Evolutionary conservation across 2,888 invertebrate genomes (phyloP).

Genomic region (Hesperia comma): DNA sequence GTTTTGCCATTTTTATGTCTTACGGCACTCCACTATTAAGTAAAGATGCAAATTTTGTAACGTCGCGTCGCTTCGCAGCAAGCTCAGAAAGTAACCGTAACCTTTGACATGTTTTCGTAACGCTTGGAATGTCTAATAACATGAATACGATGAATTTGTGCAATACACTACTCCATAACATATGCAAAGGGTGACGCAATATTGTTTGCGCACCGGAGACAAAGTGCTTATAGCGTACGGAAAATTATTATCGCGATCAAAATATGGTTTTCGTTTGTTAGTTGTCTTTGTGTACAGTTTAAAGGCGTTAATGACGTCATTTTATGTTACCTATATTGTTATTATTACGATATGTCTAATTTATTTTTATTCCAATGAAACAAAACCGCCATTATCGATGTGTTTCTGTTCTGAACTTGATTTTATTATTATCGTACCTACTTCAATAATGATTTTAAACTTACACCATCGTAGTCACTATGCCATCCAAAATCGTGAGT

Average conservation of each 20-base stretch:
- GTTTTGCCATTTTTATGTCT: too few relatives aligned
- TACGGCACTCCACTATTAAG: too few relatives aligned
- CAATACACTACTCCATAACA: conserved; percentile 14
- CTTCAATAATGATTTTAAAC: too few relatives aligned
- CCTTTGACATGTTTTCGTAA: conserved; percentile 43
- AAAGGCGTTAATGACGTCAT: neutral
- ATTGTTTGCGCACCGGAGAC: neutral
- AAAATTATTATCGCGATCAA: neutral
- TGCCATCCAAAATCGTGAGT: too few relatives aligned
- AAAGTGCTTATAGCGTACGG: neutral
- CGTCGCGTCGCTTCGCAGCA: conserved; percentile 15
- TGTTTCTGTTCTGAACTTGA: too few relatives aligned
- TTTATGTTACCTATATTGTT: too few relatives aligned
- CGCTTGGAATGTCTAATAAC: conserved; percentile 25
- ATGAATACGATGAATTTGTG: conserved; percentile 18
- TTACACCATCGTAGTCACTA: too few relatives aligned
- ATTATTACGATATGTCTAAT: too few relatives aligned
- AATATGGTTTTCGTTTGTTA: neutral
- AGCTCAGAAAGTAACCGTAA: conserved; percentile 40
- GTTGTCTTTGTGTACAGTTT: neutral
- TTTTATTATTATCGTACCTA: too few relatives aligned
- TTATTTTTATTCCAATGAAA: too few relatives aligned
- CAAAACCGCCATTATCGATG: too few relatives aligned
- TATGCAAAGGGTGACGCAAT: conserved; percentile 21
- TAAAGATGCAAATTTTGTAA: conserved; percentile 39